Evolutionary conservation across 1,140 invertebrate species (phyloP).

Genomic region (Conus ventricosus): DNA sequence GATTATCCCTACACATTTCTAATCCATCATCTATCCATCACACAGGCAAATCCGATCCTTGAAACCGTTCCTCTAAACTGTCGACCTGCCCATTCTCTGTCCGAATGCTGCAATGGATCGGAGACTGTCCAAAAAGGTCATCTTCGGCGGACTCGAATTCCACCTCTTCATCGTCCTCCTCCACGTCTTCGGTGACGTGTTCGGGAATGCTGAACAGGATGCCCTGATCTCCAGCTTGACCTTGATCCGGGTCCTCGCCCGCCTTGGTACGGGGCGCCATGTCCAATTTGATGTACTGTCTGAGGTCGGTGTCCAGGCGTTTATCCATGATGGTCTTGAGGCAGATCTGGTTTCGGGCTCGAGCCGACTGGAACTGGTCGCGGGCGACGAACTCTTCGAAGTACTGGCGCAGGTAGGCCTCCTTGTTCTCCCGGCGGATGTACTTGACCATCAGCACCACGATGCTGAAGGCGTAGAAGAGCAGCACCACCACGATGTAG

Average conservation of each 20-base stretch:
- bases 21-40: too few relatives aligned
- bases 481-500: constrained; percentile 73
- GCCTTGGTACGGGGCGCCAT: neutral
- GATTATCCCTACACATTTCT: too few relatives aligned
- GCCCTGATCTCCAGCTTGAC: neutral
- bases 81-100: neutral
- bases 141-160: neutral
- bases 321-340: constrained; percentile 43
- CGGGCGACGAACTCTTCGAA: constrained; percentile 69
- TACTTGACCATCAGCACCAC: constrained; percentile 74
- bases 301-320: neutral
- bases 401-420: constrained; percentile 67
- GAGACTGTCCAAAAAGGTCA: neutral
- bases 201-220: neutral
- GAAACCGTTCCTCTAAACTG: too few relatives aligned
- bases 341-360: constrained; percentile 50
- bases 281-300: neutral
- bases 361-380: constrained; percentile 62
- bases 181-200: neutral
- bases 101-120: neutral
- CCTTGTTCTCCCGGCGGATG: constrained; percentile 67
- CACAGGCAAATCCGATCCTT: too few relatives aligned
- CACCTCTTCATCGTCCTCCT: neutral
- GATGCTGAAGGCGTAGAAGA: constrained; percentile 73
- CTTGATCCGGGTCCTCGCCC: neutral